These are phyloP conservation scores for Halictus rubicundus DNA, from an alignment of 1,140 invertebrate species.

Conservation along the genomic window DNA sequence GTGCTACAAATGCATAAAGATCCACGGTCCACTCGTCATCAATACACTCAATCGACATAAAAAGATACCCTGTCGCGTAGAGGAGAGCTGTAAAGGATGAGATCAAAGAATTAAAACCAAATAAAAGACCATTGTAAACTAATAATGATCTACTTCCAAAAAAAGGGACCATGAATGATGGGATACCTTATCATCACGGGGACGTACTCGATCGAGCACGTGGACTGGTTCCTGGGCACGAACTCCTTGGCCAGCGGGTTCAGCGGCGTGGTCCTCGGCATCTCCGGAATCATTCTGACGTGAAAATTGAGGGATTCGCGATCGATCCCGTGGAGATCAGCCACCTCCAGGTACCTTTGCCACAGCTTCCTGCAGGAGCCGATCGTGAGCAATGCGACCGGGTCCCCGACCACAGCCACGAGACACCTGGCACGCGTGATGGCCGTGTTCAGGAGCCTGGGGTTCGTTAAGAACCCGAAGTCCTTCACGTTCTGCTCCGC, in stretches of 20 bases:
- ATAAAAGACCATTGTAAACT: too few relatives aligned
- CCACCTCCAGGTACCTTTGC: conserved; percentile 89
- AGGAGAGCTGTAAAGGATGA: too few relatives aligned
- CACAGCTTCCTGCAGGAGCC: conserved; percentile 92
- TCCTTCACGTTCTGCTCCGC: conserved; percentile 84
- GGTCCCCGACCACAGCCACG: conserved; percentile 94
- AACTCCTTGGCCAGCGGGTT: conserved; percentile 93
- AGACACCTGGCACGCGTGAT: conserved; percentile 92
- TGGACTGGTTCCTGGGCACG: conserved; percentile 83
- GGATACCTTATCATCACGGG: conserved; percentile 60
- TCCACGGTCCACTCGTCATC: too few relatives aligned
- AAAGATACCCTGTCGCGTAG: too few relatives aligned
- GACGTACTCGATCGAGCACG: conserved; percentile 62
- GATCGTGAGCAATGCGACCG: conserved; percentile 90
- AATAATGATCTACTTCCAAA: neutral
- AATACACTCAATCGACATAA: too few relatives aligned
- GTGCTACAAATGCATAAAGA: too few relatives aligned
- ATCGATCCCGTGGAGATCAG: conserved; percentile 89
- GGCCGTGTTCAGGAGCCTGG: conserved; percentile 92
- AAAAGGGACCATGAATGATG: conserved; percentile 43
- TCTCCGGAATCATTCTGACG: conserved; percentile 84
- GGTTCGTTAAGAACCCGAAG: conserved; percentile 93
- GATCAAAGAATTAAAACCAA: too few relatives aligned
- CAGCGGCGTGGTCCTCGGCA: conserved; percentile 87
- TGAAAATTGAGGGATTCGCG: conserved; percentile 85